phyloP scores from a whole-genome alignment of 2,113 vertebrate genomes.

The Pluvianellus socialis region DNA sequence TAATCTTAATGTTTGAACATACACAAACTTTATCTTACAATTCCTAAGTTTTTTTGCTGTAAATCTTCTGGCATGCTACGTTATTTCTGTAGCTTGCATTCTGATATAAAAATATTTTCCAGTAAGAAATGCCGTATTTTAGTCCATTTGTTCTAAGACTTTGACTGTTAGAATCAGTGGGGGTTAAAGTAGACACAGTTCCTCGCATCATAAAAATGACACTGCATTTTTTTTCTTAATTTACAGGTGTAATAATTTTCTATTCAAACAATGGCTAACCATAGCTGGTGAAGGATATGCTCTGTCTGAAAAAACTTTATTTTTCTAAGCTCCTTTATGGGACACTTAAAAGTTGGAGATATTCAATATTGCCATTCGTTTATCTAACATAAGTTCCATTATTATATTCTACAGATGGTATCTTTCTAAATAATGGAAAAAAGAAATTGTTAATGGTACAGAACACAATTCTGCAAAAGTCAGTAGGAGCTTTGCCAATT shows the following conservation, averaged over 20 bases:
- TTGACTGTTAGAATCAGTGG: not conserved
- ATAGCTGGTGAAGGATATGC: not conserved
- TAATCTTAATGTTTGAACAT: not conserved
- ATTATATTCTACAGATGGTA: not conserved
- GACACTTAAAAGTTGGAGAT: not conserved
- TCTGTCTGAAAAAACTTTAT: not conserved
- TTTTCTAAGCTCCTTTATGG: not conserved
- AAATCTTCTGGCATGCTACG: not conserved
- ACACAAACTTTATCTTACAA: not conserved
- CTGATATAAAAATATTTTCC: not conserved
- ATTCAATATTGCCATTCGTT: not conserved
- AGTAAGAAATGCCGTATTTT: not conserved
- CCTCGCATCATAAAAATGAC: not conserved
- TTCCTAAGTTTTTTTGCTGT: not conserved
- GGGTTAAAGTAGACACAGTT: not conserved
- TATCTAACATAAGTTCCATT: not conserved
- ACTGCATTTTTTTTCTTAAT: not conserved
- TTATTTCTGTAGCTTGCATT: not conserved
- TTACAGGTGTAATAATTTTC: not conserved
- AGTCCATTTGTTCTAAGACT: not conserved
- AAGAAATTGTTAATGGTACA: not conserved
- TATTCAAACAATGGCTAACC: not conserved
- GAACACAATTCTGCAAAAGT: not conserved
- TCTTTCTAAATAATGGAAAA: not conserved
- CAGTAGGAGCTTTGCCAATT: not conserved